Conservation (phyloP, 2,888 invertebrate genomes). For the Acholoe squamosa region DNA sequence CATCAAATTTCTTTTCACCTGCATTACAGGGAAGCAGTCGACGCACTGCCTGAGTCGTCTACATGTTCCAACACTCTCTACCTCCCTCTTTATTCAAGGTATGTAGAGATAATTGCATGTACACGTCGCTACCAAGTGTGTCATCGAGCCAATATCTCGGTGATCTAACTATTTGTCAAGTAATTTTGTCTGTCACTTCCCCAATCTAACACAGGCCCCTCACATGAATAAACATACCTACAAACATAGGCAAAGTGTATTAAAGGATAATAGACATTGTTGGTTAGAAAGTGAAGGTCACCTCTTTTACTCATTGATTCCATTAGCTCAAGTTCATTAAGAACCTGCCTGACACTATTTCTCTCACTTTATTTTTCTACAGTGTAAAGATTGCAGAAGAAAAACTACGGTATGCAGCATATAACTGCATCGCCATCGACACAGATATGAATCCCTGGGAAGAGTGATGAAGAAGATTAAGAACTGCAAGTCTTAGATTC, state of each 20-base stretch:
- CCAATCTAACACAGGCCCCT: too few relatives aligned
- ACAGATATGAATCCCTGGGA: constrained; percentile 81
- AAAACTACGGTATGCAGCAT: constrained; percentile 82
- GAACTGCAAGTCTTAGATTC: not conserved
- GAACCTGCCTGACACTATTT: not conserved
- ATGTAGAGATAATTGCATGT: constrained; percentile 61
- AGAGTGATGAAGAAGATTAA: not conserved
- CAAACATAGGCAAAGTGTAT: too few relatives aligned
- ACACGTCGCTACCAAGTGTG: not conserved
- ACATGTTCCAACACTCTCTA: constrained; percentile 83
- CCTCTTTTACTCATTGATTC: too few relatives aligned
- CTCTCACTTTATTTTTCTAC: not conserved
- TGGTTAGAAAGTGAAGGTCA: too few relatives aligned
- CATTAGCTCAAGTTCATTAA: not conserved
- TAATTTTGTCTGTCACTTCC: too few relatives aligned
- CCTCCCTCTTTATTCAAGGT: constrained; percentile 82
- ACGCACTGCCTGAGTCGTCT: constrained; percentile 82
- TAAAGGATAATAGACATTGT: too few relatives aligned
- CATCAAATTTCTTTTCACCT: too few relatives aligned
- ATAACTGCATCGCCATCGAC: constrained; percentile 83
- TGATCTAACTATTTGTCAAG: not conserved
- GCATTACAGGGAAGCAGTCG: constrained; percentile 74
- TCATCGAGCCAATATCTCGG: not conserved
- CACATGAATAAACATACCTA: too few relatives aligned
- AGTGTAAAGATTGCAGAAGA: constrained; percentile 82